Percentiles rank a stretch among this genome's conserved stretches.
Evolutionary conservation across 2,888 invertebrate genomes (phyloP).

Genomic region (Prionchulus punctatus): DNA sequence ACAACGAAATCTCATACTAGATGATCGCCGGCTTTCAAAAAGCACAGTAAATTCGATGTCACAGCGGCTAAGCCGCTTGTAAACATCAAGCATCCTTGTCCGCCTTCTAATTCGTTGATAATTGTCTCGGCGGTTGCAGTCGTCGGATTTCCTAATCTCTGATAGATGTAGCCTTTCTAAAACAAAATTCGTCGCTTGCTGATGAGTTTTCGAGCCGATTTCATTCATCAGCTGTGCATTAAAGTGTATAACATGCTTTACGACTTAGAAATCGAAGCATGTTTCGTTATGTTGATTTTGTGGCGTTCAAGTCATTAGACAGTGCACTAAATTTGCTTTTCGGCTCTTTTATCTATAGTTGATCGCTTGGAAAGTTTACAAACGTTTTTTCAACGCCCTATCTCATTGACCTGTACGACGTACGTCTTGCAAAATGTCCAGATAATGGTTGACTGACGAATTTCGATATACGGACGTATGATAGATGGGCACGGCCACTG

Average conservation of each 20-base stretch:
- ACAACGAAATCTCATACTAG: conserved; percentile 16
- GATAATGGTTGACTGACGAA: conserved; percentile 3
- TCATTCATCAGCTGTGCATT: background rate
- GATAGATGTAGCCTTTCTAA: conserved; percentile 9
- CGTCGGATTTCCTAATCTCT: conserved; percentile 12
- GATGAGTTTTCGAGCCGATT: background rate
- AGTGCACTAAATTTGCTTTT: no score
- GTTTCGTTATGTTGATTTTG: background rate
- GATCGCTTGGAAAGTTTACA: no score
- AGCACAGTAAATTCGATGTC: conserved; percentile 28
- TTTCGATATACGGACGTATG: conserved; percentile 3
- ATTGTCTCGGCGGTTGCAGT: conserved; percentile 6
- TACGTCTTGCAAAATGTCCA: conserved; percentile 1
- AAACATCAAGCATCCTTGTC: conserved; percentile 17
- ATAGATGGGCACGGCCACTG: conserved; percentile 7
- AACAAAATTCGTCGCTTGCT: background rate
- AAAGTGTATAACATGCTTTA: no score
- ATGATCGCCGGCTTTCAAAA: conserved; percentile 33
- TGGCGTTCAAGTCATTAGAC: no score
- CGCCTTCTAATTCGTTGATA: conserved; percentile 15
- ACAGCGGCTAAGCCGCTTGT: conserved; percentile 24
- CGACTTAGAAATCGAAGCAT: background rate
- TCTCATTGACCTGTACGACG: no score
- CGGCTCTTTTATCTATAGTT: no score
- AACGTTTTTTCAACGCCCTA: no score